Evolutionary conservation across 1,140 invertebrate species (phyloP), one percentile per base, ranked within the genome.

Genomic region (Heterodera carotae): DNA sequence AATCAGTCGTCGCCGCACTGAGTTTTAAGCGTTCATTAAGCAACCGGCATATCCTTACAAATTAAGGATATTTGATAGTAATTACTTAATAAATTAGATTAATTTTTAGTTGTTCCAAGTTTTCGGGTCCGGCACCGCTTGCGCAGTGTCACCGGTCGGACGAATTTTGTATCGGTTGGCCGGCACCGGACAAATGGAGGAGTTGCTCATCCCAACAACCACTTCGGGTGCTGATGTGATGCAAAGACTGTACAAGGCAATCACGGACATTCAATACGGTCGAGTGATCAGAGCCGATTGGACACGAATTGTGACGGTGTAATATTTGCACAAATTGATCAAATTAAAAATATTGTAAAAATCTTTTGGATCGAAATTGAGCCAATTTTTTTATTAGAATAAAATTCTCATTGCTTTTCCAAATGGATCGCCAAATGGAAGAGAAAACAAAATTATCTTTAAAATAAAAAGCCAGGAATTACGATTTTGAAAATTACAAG

Each of bases 101-200:
- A 25, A 4, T 43, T 74, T 86, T 70, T 56, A 87, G 84, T 34
- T 87, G 10, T 62, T 73, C 25, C 83, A 87, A 78, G 84, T 87
- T 31, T 87, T 87, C 77, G 85, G 85, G 34, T 77, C 85, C 12
- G 85, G 85, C 64, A 87, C 86, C 18, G 86, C 86, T 31, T 87
- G 87, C 67, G 81, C 87, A 12, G 83, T 88, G 31, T 87, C 84
- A 27, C 85, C 85, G 27, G 86, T 87, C 6, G 86, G 84, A 3
- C 67, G 82, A 48, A 88, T 87, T 71, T 60, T 87, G 34, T 85
- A 86, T 76, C 76, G 80, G 39, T 85, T 85, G 75, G 64, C 43
- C 29, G 48, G 67, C 15, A 84, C 78, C 7, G 77, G 76, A 22
- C 69, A 76, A 33, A 80, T 86, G 67, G 85, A 88, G 43, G 80